Base-by-base conservation (phyloP, 2,888 invertebrate species). In the Toxonevra muliebris region DNA sequence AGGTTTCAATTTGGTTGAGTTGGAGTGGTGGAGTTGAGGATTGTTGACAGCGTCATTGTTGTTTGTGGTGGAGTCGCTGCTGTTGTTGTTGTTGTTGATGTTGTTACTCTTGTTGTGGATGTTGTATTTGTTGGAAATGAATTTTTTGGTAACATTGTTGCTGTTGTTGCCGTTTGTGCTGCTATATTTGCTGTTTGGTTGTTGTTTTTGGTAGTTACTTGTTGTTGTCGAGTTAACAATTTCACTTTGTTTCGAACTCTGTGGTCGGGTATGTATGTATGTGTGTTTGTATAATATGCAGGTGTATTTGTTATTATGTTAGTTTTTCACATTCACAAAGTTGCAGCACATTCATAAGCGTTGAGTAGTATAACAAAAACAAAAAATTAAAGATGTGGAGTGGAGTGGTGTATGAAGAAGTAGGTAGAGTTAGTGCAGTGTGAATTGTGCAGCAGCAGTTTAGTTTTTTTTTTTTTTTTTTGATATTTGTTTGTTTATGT, bases 1-100 rank as follows among this genome's bases (percentile, higher is more conserved):
- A 61, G 82, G 81, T 66, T 80, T 82, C 71, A 80, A 74, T 73
- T 79, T 81, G 71, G 71, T 67, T 74, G 75, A 69, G 65, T 71
- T 76, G 42, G 74, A 74, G 71, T 72, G 73, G 73, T 73, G 30
- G 3, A 30, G 30, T 30, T 30, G 30, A 30, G 2, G 30, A 30
- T 7, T 30, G 30, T 2, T 30, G 2, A 7, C 7, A 7, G 30
- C 7, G 74, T 72, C 75, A 76, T 69, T 78, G 77, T 67, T 76
- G 71, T 71, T 72, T 70, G 75, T 74, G 73, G 50, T 66, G 57
- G 48, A 66, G 60, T 59, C 59, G 41, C 2, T 45, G n/a, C 5
- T 60, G 48, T 19, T 66, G 48, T 30, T 54, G 48, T 15, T 42
- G n/a, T 40, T 65, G 43, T 67, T 62, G 68, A 19, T 65, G 70